These are phyloP conservation scores for Ammodytes marinus DNA, from an alignment of 2,113 vertebrate genomes.

Conservation along the genomic window DNA sequence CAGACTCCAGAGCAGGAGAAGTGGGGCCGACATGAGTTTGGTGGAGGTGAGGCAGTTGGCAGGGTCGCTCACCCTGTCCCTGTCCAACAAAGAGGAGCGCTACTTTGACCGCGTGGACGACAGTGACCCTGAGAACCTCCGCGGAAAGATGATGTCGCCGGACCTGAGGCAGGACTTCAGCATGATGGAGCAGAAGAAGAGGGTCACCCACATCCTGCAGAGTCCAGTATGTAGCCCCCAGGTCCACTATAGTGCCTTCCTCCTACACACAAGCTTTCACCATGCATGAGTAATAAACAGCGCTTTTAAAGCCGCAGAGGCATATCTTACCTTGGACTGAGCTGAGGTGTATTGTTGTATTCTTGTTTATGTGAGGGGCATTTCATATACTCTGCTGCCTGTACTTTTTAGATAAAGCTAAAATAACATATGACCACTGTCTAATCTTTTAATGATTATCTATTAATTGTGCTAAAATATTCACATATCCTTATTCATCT, in stretches of 20 bases:
- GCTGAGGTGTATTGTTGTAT: slow-evolving; percentile 11
- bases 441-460: too few relatives aligned
- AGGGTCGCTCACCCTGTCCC: slow-evolving; percentile 88
- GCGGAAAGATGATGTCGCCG: slow-evolving; percentile 92
- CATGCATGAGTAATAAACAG: slow-evolving; percentile 50
- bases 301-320: slow-evolving; percentile 46
- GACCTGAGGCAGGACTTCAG: slow-evolving; percentile 97
- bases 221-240: slow-evolving; percentile 90
- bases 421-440: not conserved
- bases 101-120: slow-evolving; percentile 91
- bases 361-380: not conserved
- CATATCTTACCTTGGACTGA: not conserved
- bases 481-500: not conserved
- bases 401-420: not conserved
- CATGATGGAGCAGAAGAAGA: slow-evolving; percentile 98
- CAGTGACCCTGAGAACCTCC: slow-evolving; percentile 89
- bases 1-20: slow-evolving; percentile 44
- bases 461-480: not conserved
- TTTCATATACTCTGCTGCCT: not conserved
- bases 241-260: slow-evolving; percentile 27
- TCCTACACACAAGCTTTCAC: slow-evolving; percentile 64
- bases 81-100: slow-evolving; percentile 88
- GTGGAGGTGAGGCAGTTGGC: slow-evolving; percentile 87
- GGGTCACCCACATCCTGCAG: slow-evolving; percentile 96
- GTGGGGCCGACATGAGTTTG: slow-evolving; percentile 86